Conservation (phyloP, 2,797 vertebrate genomes). For the Poeciliopsis presidionis region DNA sequence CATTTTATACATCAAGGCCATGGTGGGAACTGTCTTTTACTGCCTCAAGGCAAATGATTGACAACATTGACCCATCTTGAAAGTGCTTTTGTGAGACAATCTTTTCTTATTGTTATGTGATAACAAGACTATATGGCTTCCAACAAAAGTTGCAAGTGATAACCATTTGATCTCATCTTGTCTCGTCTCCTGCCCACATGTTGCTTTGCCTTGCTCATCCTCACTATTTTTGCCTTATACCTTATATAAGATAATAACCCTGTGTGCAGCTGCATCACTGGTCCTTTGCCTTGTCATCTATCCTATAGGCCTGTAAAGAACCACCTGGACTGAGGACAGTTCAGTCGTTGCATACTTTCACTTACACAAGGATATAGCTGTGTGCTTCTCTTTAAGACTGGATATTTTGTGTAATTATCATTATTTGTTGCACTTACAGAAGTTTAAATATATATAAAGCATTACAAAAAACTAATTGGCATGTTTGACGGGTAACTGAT, state of each 20-base stretch:
- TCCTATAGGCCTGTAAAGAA: constrained; percentile 13
- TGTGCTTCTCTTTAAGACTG: constrained; percentile 9
- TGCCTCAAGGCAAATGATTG: constrained; percentile 33
- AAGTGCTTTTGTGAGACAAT: constrained; percentile 31
- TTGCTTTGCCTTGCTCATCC: constrained; percentile 30
- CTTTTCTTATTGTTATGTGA: constrained; percentile 16
- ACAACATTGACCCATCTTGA: constrained; percentile 19
- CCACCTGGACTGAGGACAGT: constrained; percentile 28
- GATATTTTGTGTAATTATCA: constrained; percentile 15
- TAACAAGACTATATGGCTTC: constrained; percentile 16
- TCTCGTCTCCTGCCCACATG: constrained; percentile 41
- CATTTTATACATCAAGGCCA: constrained; percentile 24
- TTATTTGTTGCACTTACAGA: constrained; percentile 16
- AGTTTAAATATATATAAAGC: constrained; percentile 26
- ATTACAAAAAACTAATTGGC: constrained; percentile 11
- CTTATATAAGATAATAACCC: constrained; percentile 26
- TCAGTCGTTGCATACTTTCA: constrained; percentile 17
- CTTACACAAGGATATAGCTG: constrained; percentile 19
- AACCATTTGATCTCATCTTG: constrained; percentile 20
- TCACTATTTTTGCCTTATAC: constrained; percentile 18
- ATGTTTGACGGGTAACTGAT: constrained; percentile 16
- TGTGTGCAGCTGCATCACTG: constrained; percentile 31
- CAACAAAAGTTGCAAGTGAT: constrained; percentile 34
- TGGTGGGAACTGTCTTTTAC: constrained; percentile 66
- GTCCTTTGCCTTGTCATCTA: constrained; percentile 22